A percentile compares a stretch with the other conserved stretches of the same genome.
These are phyloP conservation scores for Vollenhovia emeryi DNA, from an alignment of 1,140 invertebrate species.

Conservation along the genomic window DNA sequence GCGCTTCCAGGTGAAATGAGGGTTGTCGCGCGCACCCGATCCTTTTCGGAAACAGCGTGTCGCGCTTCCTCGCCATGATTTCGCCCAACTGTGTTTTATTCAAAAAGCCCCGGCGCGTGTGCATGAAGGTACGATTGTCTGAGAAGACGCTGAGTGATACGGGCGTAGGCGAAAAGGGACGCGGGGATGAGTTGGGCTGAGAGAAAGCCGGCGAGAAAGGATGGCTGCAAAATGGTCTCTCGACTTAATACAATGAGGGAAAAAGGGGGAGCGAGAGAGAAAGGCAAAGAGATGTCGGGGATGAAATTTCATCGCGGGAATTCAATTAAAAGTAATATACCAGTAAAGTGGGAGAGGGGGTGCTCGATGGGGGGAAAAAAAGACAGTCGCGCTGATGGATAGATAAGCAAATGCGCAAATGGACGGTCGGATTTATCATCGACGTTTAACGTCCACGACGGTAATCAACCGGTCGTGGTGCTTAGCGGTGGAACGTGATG, in stretches of 20 bases:
- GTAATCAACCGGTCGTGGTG: conserved; percentile 21
- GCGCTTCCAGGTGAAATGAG: not conserved
- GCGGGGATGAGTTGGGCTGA: conserved; percentile 15
- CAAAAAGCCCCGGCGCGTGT: conserved; percentile 35
- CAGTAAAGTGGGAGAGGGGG: conserved; percentile 41
- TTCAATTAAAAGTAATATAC: conserved; percentile 84
- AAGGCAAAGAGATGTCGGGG: conserved; percentile 54
- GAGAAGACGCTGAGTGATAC: conserved; percentile 16
- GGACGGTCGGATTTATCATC: conserved; percentile 64
- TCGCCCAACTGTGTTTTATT: not conserved
- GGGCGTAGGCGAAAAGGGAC: not conserved
- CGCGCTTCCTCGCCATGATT: not conserved
- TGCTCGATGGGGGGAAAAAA: conserved; percentile 53
- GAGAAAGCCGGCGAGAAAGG: conserved; percentile 45
- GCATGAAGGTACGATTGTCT: conserved; percentile 42
- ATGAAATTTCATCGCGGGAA: conserved; percentile 83
- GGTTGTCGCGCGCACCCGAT: not conserved
- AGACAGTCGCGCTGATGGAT: conserved; percentile 58
- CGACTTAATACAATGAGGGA: conserved; percentile 70
- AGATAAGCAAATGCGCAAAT: conserved; percentile 62
- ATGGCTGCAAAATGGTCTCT: conserved; percentile 68
- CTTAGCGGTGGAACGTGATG: not conserved
- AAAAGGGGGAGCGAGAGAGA: conserved; percentile 4
- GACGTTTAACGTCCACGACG: conserved; percentile 51
- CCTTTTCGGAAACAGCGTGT: conserved; percentile 9